phyloP scores from a whole-genome alignment of 2,888 invertebrate genomes.

The Volucella bombylans region DNA sequence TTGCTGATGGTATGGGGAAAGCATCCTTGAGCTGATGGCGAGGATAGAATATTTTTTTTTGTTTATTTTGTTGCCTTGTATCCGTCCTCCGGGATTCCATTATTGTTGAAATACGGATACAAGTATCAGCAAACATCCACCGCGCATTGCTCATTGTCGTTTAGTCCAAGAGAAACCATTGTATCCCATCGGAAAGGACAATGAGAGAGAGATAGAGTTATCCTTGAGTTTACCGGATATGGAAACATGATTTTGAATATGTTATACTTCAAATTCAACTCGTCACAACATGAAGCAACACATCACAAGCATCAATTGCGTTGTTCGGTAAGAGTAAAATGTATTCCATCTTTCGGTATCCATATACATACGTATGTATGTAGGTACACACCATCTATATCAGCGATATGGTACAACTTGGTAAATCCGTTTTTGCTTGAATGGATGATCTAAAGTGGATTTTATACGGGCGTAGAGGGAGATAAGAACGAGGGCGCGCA shows the following conservation, averaged over 20 bases:
- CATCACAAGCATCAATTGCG: constrained; percentile 53
- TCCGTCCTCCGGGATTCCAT: constrained; percentile 23
- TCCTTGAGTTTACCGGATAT: constrained; percentile 46
- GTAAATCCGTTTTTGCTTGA: constrained; percentile 15
- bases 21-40: constrained; percentile 24
- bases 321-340: constrained; percentile 30
- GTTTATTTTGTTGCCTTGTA: neutral
- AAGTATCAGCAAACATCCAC: constrained; percentile 8
- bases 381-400: neutral
- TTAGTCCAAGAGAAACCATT: constrained; percentile 11
- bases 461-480: constrained; percentile 3
- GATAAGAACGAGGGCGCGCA: neutral
- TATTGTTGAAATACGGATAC: constrained; percentile 19
- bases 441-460: constrained; percentile 30
- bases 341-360: constrained; percentile 29
- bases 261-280: constrained; percentile 38
- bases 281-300: constrained; percentile 47
- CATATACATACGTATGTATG: no score
- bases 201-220: constrained; percentile 11
- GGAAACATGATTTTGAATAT: constrained; percentile 57
- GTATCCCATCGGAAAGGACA: neutral
- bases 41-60: constrained; percentile 32
- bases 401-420: constrained; percentile 11
- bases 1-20: constrained; percentile 5
- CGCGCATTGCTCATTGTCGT: neutral